Conservation (phyloP, 1,140 invertebrate species). For the Aradophagus sp. region DNA sequence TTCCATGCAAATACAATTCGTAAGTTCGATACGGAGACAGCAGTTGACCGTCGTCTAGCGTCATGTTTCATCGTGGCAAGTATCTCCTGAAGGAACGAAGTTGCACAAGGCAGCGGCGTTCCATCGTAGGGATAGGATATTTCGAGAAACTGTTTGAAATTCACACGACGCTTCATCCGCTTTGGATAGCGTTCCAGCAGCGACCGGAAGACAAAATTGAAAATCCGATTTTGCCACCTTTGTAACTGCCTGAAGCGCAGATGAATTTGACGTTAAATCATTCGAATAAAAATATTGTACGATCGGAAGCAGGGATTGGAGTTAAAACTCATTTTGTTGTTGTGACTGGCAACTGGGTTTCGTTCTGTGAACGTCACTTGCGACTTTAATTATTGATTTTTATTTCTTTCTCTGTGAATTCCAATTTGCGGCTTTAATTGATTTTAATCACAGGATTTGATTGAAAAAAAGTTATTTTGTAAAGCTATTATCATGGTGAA, state of each 20-base stretch:
- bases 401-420: too few relatives aligned
- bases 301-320: too few relatives aligned
- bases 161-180: conserved; percentile 55
- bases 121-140: conserved; percentile 51
- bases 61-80: conserved; percentile 42
- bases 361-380: too few relatives aligned
- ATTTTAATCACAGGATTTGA: too few relatives aligned
- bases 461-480: too few relatives aligned
- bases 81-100: conserved; percentile 47
- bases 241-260: conserved; percentile 39
- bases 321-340: too few relatives aligned
- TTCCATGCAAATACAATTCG: conserved; percentile 58
- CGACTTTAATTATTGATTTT: too few relatives aligned
- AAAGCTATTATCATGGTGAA: too few relatives aligned
- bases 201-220: conserved; percentile 56
- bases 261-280: conserved; percentile 55
- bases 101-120: conserved; percentile 42
- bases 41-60: conserved; percentile 52
- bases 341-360: too few relatives aligned
- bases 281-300: conserved; percentile 44
- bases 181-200: conserved; percentile 47
- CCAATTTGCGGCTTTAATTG: too few relatives aligned
- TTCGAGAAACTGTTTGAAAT: conserved; percentile 58
- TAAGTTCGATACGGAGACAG: conserved; percentile 54
- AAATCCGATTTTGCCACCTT: conserved; percentile 58